A percentile compares a stretch with the other conserved stretches of the same genome.
Evolutionary conservation across 2,888 invertebrate species (phyloP).

Genomic region (Drosophila tanythrix): DNA sequence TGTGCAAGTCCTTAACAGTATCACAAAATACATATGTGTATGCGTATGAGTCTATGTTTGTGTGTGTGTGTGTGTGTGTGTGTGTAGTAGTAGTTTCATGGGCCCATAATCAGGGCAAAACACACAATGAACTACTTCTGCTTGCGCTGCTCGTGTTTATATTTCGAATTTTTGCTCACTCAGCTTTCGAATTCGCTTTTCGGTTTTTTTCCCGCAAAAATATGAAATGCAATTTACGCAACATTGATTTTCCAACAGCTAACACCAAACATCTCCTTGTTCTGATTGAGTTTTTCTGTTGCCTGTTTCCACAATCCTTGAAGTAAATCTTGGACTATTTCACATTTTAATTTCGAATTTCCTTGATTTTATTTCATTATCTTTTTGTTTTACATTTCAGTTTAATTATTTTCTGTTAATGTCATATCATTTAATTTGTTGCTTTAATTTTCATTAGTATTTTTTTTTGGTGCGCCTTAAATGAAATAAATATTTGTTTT

Average conservation of each 20-base stretch:
- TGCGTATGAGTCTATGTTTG: fast-evolving
- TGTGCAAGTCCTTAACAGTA: conserved; percentile 49
- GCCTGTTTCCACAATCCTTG: background rate
- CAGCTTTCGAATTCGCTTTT: background rate
- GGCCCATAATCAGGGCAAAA: conserved; percentile 1
- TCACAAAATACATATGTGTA: background rate
- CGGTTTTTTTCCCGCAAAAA: background rate
- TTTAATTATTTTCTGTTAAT: background rate
- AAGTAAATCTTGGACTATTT: background rate
- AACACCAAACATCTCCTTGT: background rate
- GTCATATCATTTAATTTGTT: background rate
- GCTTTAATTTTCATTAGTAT: background rate
- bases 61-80: background rate
- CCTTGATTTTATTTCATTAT: background rate
- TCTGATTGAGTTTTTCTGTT: background rate
- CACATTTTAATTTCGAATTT: background rate
- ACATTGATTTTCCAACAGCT: background rate
- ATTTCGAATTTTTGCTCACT: background rate
- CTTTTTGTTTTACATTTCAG: background rate
- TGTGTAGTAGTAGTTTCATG: background rate
- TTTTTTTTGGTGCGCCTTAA: background rate
- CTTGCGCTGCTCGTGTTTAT: background rate
- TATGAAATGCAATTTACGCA: background rate
- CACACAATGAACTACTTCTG: background rate
- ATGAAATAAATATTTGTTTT: background rate